Evolutionary conservation across 2,888 invertebrate species (phyloP).

Genomic region (Cerceris ruficornis): DNA sequence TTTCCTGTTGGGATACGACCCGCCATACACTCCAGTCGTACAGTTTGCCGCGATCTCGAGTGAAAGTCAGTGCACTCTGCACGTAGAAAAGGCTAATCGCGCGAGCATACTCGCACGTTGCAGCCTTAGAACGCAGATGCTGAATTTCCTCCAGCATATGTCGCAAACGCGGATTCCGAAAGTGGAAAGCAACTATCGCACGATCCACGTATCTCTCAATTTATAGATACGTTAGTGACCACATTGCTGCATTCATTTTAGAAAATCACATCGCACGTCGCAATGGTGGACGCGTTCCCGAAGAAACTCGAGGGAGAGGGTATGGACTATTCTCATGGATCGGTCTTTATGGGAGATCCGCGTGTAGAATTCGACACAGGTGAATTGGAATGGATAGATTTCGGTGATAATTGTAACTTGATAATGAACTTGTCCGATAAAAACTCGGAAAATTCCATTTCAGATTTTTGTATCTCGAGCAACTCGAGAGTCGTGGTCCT

Average conservation of each 20-base stretch:
- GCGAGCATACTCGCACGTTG: not conserved
- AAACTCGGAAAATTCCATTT: not conserved
- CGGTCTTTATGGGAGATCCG: conserved; percentile 83
- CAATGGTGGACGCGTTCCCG: conserved; percentile 85
- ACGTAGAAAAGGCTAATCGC: conserved; percentile 5
- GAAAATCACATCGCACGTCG: conserved; percentile 84
- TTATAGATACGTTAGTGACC: not conserved
- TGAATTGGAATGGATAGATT: conserved; percentile 63
- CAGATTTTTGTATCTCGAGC: conserved; percentile 82
- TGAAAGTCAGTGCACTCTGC: conserved; percentile 39
- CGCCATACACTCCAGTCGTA: conserved; percentile 7
- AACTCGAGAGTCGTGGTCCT: conserved; percentile 83
- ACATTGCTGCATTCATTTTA: conserved; percentile 64
- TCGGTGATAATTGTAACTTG: not conserved
- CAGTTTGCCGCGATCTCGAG: conserved; percentile 25
- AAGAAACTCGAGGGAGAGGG: conserved; percentile 86
- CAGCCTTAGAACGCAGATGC: too few species aligned
- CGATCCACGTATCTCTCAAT: not conserved
- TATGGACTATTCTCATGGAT: conserved; percentile 85
- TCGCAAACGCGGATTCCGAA: conserved; percentile 1
- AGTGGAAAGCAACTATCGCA: conserved; percentile 11
- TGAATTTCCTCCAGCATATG: not conserved
- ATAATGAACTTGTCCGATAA: not conserved
- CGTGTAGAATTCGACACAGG: conserved; percentile 84
- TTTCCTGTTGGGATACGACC: not conserved